Evolutionary conservation across 2,797 vertebrate species (phyloP), one percentile per base, ranked within the genome.

Genomic region (Microctenopoma steveboyesi): DNA sequence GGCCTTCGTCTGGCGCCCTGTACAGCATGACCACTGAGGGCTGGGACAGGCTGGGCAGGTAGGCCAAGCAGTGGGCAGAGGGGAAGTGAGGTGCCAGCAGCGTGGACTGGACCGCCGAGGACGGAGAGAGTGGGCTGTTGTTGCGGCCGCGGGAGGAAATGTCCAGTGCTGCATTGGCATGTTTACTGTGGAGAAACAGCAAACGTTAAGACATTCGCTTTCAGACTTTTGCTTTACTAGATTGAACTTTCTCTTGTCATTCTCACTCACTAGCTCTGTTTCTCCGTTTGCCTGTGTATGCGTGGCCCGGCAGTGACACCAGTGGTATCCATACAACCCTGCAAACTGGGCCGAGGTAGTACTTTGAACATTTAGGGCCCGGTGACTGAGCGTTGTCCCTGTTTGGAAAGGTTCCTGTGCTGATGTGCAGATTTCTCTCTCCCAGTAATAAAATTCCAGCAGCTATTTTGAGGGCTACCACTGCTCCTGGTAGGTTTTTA

Each of bases 11-110:
- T 30, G 0, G 65, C 33, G 89, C 74, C 1, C 93, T 83, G 2
- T 91, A 97, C 33, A 98, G 69, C 96, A 97, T 95, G 64, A 97
- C 90, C 69, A 98, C 81, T 0, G 96, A 95, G 13, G 95, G 87
- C 67, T 96, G 95, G 1, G 96, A 94, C 77, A 98, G 88, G 74
- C 87, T 85, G 73, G 92, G 86, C 64, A 94, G 82, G 56, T 94
- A 97, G 43, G 97, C 85, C 70, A 96, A 68, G 30, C 95, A 88
- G 12, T 94, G 94, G 30, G 91, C 43, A 0, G 83, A 11, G 2
- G 88, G 14, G 78, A 86, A 2, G n/a, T 66, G 81, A 0, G 68
- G 39, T 0, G 64, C 55, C 47, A 69, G 70, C 14, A 83, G 86
- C 46, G 86, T 43, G 56, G 87, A 70, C 13, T 40, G 92, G 57